Conservation (phyloP, 2,888 invertebrate genomes). For the Spisula solida region DNA sequence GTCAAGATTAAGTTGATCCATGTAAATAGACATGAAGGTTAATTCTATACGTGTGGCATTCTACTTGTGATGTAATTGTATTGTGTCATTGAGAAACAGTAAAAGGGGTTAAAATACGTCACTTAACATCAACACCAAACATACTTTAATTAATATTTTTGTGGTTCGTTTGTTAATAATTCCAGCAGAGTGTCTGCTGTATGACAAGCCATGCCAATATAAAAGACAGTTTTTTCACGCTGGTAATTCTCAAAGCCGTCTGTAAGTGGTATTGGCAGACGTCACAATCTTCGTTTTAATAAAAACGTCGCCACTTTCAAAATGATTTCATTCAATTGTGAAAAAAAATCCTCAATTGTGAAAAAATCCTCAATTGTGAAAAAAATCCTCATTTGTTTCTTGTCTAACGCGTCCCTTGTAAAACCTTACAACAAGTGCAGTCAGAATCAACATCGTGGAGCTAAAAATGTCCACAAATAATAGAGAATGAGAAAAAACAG, state of each 20-base stretch:
- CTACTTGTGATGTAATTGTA: too few relatives aligned
- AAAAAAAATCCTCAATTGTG: not conserved
- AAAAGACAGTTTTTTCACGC: not conserved
- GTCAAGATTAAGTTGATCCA: too few relatives aligned
- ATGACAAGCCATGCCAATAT: not conserved
- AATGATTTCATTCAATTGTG: not conserved
- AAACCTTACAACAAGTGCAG: not conserved
- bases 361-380: not conserved
- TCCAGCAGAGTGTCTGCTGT: not conserved
- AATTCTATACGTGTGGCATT: too few relatives aligned
- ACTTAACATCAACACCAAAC: too few relatives aligned
- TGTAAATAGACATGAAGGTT: too few relatives aligned
- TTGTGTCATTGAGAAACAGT: too few relatives aligned
- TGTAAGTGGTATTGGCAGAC: not conserved
- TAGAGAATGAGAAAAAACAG: not conserved
- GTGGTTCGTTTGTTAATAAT: not conserved
- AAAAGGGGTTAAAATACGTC: too few relatives aligned
- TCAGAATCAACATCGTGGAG: not conserved
- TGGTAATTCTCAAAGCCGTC: not conserved
- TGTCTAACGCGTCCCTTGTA: not conserved
- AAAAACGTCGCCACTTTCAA: constrained; percentile 10
- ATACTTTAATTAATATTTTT: too few relatives aligned
- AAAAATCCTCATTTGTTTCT: not conserved
- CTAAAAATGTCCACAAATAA: not conserved
- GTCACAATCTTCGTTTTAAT: constrained; percentile 18